Conservation (phyloP, 2,888 invertebrate species). For the Periphyllus acericola region DNA sequence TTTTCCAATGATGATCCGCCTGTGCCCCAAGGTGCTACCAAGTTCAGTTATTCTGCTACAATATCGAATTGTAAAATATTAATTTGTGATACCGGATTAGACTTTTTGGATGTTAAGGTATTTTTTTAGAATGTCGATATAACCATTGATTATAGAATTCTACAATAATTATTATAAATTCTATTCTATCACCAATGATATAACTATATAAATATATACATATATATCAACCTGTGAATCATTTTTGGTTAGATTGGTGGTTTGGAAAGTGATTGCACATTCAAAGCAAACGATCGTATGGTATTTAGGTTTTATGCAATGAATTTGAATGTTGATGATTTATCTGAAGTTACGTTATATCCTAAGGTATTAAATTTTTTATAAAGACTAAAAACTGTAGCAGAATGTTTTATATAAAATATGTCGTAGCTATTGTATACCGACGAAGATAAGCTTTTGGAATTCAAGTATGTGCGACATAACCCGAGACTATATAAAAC, state of each 20-base stretch:
- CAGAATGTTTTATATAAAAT: conserved; percentile 59
- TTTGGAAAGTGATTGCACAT: conserved; percentile 80
- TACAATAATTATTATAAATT: too few relatives aligned
- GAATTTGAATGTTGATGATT: conserved; percentile 77
- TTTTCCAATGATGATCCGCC: conserved; percentile 72
- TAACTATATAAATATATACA: too few relatives aligned
- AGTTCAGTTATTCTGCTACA: conserved; percentile 78
- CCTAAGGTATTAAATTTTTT: conserved; percentile 66
- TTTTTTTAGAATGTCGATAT: neutral
- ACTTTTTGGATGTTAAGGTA: conserved; percentile 76
- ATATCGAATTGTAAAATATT: conserved; percentile 74
- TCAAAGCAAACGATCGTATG: conserved; percentile 81
- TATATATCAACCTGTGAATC: neutral
- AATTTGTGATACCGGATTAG: conserved; percentile 78
- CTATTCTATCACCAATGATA: too few relatives aligned
- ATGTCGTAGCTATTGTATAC: conserved; percentile 75
- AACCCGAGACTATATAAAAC: conserved; percentile 72
- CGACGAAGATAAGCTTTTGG: conserved; percentile 83
- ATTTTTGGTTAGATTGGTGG: conserved; percentile 67
- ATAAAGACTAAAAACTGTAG: conserved; percentile 23
- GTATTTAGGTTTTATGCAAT: conserved; percentile 77
- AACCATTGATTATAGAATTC: too few relatives aligned
- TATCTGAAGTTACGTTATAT: conserved; percentile 79
- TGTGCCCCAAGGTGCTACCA: conserved; percentile 80
- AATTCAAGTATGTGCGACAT: conserved; percentile 80